A percentile compares a stretch with the other conserved stretches of the same genome.
These are phyloP conservation scores for Threskiornis aethiopicus DNA, from an alignment of 2,797 vertebrate genomes.

Conservation along the genomic window DNA sequence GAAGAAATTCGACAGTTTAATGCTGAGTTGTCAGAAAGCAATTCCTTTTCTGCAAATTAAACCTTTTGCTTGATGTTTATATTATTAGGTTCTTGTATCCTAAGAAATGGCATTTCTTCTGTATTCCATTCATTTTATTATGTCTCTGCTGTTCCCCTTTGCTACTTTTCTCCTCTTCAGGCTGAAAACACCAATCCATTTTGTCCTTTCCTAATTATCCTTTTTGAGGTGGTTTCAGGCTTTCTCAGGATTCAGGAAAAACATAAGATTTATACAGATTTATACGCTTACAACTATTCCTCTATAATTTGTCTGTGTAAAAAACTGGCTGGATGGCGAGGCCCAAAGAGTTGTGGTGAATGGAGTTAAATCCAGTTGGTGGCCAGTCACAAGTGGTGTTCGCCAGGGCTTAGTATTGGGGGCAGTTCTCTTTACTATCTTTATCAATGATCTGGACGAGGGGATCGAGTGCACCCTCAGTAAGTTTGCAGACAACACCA, in stretches of 20 bases:
- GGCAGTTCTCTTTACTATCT: neutral
- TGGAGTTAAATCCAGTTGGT: neutral
- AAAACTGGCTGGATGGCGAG: neutral
- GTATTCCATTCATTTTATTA: neutral
- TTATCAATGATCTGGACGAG: fast-evolving
- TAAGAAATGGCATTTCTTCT: neutral
- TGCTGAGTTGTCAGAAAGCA: neutral
- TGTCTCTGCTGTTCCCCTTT: neutral
- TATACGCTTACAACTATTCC: neutral
- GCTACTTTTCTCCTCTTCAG: neutral
- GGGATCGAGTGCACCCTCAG: neutral
- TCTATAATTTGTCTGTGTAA: neutral
- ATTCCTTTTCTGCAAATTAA: neutral
- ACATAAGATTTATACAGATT: neutral
- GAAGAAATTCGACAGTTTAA: neutral
- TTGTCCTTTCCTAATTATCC: neutral
- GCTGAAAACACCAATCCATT: neutral
- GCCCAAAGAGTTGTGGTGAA: neutral
- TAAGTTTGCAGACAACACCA: neutral
- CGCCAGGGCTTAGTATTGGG: neutral
- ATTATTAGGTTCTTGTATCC: neutral
- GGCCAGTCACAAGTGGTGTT: neutral
- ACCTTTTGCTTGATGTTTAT: neutral
- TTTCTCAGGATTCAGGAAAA: neutral
- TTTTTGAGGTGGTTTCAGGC: neutral